Evolutionary conservation across 2,888 invertebrate genomes (phyloP).

Genomic region (Zele albiditarsus): DNA sequence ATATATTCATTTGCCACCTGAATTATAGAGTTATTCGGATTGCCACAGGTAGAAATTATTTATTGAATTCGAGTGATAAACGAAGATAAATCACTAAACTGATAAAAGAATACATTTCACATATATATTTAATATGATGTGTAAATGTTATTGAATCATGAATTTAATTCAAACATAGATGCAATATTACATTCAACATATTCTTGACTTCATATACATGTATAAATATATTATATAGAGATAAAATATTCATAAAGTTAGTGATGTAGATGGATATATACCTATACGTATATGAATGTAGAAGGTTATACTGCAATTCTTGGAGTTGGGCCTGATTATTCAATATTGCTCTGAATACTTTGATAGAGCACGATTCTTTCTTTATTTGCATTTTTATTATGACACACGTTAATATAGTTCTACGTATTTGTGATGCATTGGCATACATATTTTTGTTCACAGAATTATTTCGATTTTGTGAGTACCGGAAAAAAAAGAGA

Average conservation of each 20-base stretch:
- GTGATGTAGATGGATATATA: neutral
- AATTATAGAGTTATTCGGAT: too few relatives aligned
- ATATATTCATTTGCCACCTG: too few relatives aligned
- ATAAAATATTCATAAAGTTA: constrained; percentile 15
- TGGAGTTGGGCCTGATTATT: neutral
- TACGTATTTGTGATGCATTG: neutral
- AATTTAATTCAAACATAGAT: neutral
- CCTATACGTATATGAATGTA: neutral
- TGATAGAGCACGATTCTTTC: neutral
- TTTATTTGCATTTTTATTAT: neutral
- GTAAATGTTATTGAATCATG: neutral
- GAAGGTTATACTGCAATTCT: neutral
- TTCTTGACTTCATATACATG: neutral
- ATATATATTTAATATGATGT: neutral
- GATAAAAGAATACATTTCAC: neutral
- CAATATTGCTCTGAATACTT: neutral
- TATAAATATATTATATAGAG: neutral
- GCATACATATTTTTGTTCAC: neutral
- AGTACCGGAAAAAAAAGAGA: neutral
- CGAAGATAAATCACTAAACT: neutral
- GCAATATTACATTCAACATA: neutral
- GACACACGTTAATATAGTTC: neutral
- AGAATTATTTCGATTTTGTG: neutral
- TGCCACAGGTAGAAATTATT: too few relatives aligned
- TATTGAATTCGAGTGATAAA: too few relatives aligned